Evolutionary conservation across 2,888 invertebrate species (phyloP).

Genomic region (Nomada hirtipes): DNA sequence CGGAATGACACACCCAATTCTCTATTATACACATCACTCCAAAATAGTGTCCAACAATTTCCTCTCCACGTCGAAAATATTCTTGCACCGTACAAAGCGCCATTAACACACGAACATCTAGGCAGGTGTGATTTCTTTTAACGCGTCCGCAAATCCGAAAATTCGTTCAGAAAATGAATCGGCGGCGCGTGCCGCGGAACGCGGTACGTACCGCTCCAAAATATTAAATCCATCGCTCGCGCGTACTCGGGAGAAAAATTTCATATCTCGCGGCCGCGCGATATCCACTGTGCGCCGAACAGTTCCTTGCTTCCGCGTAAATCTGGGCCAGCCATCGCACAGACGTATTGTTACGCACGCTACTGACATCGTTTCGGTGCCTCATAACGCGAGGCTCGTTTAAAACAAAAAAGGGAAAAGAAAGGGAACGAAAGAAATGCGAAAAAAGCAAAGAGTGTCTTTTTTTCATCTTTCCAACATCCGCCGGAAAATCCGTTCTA

Average conservation of each 20-base stretch:
- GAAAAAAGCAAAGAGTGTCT: conserved; percentile 2
- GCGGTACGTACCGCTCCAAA: background rate
- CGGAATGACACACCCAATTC: too few species aligned
- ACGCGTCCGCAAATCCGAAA: background rate
- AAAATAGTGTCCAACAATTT: too few species aligned
- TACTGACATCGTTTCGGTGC: conserved; percentile 46
- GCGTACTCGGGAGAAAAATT: conserved; percentile 21
- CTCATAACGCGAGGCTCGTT: conserved; percentile 43
- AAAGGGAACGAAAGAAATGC: background rate
- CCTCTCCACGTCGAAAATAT: too few species aligned
- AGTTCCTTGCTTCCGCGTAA: conserved; percentile 46
- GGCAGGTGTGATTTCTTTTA: background rate
- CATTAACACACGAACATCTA: background rate
- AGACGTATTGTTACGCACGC: conserved; percentile 54
- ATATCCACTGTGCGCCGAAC: conserved; percentile 6
- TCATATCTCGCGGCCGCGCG: conserved; percentile 28
- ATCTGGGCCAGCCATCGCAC: conserved; percentile 49
- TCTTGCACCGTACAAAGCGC: too few species aligned
- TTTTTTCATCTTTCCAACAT: conserved; percentile 13
- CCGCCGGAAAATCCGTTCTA: conserved; percentile 13
- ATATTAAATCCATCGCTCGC: conserved; percentile 12
- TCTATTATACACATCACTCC: too few species aligned
- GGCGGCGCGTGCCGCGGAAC: background rate
- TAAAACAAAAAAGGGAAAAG: conserved; percentile 9
- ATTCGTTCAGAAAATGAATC: conserved; percentile 1